Conservation (phyloP, 2,888 invertebrate species). For the Cryptophagus acutangulus region DNA sequence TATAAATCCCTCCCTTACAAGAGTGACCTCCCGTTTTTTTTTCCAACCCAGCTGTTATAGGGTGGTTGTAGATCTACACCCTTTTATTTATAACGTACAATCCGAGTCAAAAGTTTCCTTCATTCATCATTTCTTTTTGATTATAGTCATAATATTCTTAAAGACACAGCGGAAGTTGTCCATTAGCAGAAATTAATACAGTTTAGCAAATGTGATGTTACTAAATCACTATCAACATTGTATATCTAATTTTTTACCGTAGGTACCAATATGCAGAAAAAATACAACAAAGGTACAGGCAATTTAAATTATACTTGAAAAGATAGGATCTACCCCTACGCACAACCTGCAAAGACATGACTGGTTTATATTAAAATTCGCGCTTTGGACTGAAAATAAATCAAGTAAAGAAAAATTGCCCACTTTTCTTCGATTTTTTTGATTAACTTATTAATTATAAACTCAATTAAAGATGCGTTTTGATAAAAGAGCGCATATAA, state of each 20-base stretch:
- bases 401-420: no score
- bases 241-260: constrained; percentile 22
- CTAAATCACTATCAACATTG: constrained; percentile 27
- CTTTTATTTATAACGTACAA: constrained; percentile 4
- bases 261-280: neutral
- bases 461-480: no score
- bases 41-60: constrained; percentile 23
- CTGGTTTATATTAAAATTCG: neutral
- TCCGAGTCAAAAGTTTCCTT: neutral
- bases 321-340: constrained; percentile 24
- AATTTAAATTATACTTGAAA: constrained; percentile 21
- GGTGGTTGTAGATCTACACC: constrained; percentile 12
- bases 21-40: constrained; percentile 37
- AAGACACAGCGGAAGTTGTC: constrained; percentile 29
- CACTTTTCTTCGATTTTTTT: no score
- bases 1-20: constrained; percentile 37
- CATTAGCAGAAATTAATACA: constrained; percentile 35
- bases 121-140: no score
- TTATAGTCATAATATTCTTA: no score
- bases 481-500: no score
- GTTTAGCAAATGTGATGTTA: constrained; percentile 31
- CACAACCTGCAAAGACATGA: neutral
- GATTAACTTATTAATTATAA: no score
- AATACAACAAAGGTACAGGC: constrained; percentile 17
- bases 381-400: no score